Evolutionary conservation across 2,888 invertebrate species (phyloP), one percentile per base, ranked within the genome.

Genomic region (Pseudococcus longispinus): DNA sequence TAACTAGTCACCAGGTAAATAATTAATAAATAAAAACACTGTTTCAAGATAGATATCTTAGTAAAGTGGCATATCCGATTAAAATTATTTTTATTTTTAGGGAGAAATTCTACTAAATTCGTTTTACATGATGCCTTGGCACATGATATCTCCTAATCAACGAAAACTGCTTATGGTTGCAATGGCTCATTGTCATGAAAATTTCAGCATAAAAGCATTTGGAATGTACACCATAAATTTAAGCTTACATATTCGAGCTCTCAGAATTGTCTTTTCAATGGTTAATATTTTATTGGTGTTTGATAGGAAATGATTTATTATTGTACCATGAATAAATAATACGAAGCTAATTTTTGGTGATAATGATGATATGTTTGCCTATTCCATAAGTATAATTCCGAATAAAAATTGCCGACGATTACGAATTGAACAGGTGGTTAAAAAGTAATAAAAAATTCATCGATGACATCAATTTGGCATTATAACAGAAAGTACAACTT

Each of bases 161-260:
- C 29, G 77, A 77, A 77, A 32, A n/a, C 6, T 77, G 0, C 18
- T 77, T 9, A 37, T 77, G n/a, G 15, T 77, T 13, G 29, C 77
- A 37, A 77, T 77, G 77, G 37, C n/a, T 0, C 77, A 77, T 77
- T 77, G 77, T 37, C 77, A 77, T 9, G 32, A 77, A 37, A 77
- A 77, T 32, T 77, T 77, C 18, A 77, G 9, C 18, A 77, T 77
- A 37, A 77, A 77, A 77, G 77, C 77, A 1, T 77, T 77, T 37
- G 77, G 77, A 77, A 77, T 77, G 77, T 77, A 77, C n/a, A 77
- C 11, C 4, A 77, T 77, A 11, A 32, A 77, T 77, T 32, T 77
- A 37, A 77, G 37, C 37, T 37, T 77, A 37, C 77, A 77, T 13
- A 37, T 77, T n/a, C 77, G 77, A 37, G 77, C 37, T 37, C n/a